A percentile compares a stretch with the other conserved stretches of the same genome.
phyloP scores from a whole-genome alignment of 2,113 vertebrate species.

The Ochotona curzoniae region DNA sequence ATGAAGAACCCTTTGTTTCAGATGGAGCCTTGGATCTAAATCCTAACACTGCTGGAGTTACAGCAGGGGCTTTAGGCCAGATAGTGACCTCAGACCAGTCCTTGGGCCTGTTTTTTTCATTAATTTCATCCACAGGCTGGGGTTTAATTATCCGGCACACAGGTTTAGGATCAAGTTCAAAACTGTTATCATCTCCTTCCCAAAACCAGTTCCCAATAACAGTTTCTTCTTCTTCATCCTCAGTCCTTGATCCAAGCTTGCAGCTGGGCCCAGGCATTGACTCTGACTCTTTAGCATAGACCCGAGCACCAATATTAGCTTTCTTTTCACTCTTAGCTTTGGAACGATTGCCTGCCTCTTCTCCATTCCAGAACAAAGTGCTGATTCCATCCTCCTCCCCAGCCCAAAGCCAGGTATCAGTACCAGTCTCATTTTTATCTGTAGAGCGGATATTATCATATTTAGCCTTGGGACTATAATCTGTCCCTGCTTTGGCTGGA shows the following conservation, averaged over 20 bases:
- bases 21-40: constrained; percentile 48
- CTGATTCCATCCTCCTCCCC: constrained; percentile 59
- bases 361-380: constrained; percentile 59
- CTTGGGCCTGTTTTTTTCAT: constrained; percentile 77
- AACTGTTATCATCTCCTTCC: constrained; percentile 78
- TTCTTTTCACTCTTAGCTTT: constrained; percentile 56
- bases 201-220: constrained; percentile 81
- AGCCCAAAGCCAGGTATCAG: constrained; percentile 57
- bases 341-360: constrained; percentile 27
- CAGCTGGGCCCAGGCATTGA: background rate
- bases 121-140: constrained; percentile 72
- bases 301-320: background rate
- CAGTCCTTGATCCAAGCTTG: constrained; percentile 43
- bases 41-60: constrained; percentile 70
- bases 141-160: constrained; percentile 72
- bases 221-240: constrained; percentile 73
- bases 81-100: constrained; percentile 78
- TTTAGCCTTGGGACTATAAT: background rate
- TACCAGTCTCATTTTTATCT: constrained; percentile 57
- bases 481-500: background rate
- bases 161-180: constrained; percentile 76
- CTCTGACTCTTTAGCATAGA: constrained; percentile 38
- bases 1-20: constrained; percentile 65
- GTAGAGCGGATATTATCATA: background rate
- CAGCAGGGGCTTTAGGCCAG: constrained; percentile 76